Base-by-base conservation (phyloP, 2,797 vertebrate species). In the Scleropages formosus region DNA sequence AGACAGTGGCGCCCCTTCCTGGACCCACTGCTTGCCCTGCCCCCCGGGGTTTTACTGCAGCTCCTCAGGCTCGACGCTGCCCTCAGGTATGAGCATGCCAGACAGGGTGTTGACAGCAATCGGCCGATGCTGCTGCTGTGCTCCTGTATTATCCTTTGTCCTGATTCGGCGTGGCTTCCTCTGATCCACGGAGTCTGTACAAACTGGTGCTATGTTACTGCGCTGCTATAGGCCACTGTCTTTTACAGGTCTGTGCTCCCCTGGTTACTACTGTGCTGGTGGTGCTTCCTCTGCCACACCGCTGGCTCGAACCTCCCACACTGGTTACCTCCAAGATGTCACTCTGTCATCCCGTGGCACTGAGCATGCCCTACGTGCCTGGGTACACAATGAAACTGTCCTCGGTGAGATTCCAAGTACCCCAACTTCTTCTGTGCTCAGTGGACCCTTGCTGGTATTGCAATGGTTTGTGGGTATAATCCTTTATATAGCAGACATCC, bases 21-120 rank as follows among this genome's bases (percentile, higher is more conserved):
- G 79, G 49, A 83, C 84, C 1, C 86, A 94, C 69, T 98, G 96
- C 82, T 91, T 78, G 13, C 87, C 82, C 0, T 98, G 97, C 78
- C 93, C 93, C 0, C 83, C 93, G 0, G 95, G 96, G 8, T 88
- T 80, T 77, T 95, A 94, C 81, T 99, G 96, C 83, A 72, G 81
- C 0, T 67, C 58, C 58, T 75, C 84, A 63, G 93, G 91, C 76
- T 83, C 85, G 63, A 80, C 85, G 58, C 86, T 90, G 65, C 88
- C 90, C 16, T 88, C 89, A 86, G 92, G 93, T 94, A 77, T 31
- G 56, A 27, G 39, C 31, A 46, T 20, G 18, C 58, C 12, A n/a
- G 58, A 3, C 53, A 58, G 12, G 58, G 3, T 7, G 53, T 3
- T 13, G 12, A 13, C 6, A 58, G 12, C 53, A 13, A 9, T 53